phyloP scores from a whole-genome alignment of 2,113 vertebrate genomes.

The Gnathonemus longibarbis region DNA sequence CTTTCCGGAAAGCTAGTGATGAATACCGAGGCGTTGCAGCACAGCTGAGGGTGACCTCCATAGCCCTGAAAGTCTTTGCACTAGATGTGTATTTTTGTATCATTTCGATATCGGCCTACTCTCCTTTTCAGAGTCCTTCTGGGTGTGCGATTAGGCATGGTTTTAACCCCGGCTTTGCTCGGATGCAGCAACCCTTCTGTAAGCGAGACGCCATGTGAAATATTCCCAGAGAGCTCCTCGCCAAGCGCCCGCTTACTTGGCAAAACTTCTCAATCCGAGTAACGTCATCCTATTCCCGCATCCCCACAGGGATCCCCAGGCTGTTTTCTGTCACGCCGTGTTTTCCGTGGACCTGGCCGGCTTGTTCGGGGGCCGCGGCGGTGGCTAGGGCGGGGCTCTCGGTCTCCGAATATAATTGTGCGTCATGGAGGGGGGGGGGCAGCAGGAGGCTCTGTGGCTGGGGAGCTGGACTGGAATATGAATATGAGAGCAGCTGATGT shows the following conservation, averaged over 20 bases:
- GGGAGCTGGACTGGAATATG: background rate
- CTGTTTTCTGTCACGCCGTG: background rate
- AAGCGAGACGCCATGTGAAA: background rate
- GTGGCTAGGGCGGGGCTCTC: background rate
- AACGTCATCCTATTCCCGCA: background rate
- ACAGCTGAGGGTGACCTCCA: slow-evolving; percentile 12
- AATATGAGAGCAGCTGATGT: background rate
- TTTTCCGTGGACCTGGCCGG: background rate
- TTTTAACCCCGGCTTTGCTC: background rate
- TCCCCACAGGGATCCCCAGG: background rate
- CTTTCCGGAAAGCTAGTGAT: background rate
- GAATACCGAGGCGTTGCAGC: background rate
- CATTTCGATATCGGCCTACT: background rate
- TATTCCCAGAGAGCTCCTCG: background rate
- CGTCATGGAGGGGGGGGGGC: background rate
- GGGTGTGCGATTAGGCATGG: background rate
- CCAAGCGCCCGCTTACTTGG: background rate
- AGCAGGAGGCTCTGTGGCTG: background rate
- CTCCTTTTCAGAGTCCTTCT: background rate
- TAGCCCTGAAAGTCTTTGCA: background rate
- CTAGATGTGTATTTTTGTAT: background rate
- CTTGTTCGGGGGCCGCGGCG: background rate
- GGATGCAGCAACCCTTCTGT: background rate
- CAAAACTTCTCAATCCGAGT: background rate
- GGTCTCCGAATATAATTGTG: background rate